A percentile compares a stretch with the other conserved stretches of the same genome.
phyloP scores from a whole-genome alignment of 2,888 invertebrate species.

The Xanthia togata region DNA sequence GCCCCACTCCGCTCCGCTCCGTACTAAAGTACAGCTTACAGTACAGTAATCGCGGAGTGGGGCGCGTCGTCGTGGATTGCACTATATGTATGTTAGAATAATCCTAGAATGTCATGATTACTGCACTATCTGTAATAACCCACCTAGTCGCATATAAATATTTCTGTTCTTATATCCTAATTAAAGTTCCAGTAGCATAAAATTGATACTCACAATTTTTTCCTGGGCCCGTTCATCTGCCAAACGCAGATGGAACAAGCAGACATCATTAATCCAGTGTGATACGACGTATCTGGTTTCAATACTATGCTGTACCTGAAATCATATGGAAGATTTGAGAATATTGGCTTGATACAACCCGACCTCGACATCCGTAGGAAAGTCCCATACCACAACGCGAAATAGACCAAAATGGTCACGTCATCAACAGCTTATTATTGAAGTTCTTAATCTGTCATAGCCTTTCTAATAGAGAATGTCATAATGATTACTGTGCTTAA shows the following conservation, averaged over 20 bases:
- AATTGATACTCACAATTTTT: slow-evolving; percentile 90
- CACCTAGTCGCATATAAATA: background rate
- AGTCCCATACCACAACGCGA: background rate
- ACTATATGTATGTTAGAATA: no score
- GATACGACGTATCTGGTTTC: slow-evolving; percentile 91
- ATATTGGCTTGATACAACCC: background rate
- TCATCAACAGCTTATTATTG: no score
- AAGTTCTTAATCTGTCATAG: background rate
- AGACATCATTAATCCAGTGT: slow-evolving; percentile 90
- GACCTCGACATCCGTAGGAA: background rate
- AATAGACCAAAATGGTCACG: background rate
- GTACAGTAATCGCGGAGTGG: no score
- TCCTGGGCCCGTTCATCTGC: slow-evolving; percentile 92
- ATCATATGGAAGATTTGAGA: slow-evolving; percentile 19
- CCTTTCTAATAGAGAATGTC: background rate
- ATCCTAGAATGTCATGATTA: no score
- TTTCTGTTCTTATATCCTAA: background rate
- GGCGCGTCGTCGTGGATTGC: no score
- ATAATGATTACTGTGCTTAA: background rate
- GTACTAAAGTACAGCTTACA: no score
- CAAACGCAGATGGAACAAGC: slow-evolving; percentile 91
- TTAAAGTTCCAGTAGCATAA: background rate
- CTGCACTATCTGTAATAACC: no score
- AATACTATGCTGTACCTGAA: slow-evolving; percentile 89
- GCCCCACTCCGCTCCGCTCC: no score